Conservation (phyloP, 2,888 invertebrate species). For the Liodrosophila aerea region DNA sequence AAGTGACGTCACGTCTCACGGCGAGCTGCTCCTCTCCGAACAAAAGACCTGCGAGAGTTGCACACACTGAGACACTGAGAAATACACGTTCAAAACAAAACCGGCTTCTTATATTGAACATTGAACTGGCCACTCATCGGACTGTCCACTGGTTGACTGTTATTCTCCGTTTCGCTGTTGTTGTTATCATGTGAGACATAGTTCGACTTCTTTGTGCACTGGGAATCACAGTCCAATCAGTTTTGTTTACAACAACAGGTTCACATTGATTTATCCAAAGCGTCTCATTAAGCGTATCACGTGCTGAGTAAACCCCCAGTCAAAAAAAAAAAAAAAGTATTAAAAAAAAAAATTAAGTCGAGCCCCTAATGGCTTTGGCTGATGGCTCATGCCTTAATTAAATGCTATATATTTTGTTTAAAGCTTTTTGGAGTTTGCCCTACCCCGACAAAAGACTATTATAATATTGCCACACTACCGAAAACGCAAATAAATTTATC, state of each 20-base stretch:
- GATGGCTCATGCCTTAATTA: conserved; percentile 42
- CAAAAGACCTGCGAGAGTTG: conserved; percentile 14
- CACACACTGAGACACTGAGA: background rate
- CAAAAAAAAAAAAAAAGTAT: conserved; percentile 19
- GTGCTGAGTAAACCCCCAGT: conserved; percentile 59
- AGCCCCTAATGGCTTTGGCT: conserved; percentile 28
- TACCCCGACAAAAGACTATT: background rate
- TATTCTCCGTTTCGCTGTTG: background rate
- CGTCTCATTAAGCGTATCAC: conserved; percentile 54
- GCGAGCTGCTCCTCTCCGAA: conserved; percentile 18
- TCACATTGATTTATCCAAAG: conserved; percentile 47
- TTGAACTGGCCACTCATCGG: conserved; percentile 31
- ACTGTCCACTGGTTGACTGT: background rate
- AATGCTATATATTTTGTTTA: conserved; percentile 24
- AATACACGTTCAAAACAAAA: conserved; percentile 27
- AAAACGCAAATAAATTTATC: too few species aligned
- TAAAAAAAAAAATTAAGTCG: conserved; percentile 35
- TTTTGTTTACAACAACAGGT: conserved; percentile 47
- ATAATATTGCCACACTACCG: background rate
- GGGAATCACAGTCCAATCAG: conserved; percentile 45
- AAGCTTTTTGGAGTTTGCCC: conserved; percentile 2
- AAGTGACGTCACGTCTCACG: conserved; percentile 67
- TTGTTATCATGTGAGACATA: conserved; percentile 25
- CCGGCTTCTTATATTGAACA: conserved; percentile 44
- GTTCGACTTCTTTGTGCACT: conserved; percentile 39